Conservation (phyloP, 2,797 vertebrate species). For the Ambastaia sidthimunki region DNA sequence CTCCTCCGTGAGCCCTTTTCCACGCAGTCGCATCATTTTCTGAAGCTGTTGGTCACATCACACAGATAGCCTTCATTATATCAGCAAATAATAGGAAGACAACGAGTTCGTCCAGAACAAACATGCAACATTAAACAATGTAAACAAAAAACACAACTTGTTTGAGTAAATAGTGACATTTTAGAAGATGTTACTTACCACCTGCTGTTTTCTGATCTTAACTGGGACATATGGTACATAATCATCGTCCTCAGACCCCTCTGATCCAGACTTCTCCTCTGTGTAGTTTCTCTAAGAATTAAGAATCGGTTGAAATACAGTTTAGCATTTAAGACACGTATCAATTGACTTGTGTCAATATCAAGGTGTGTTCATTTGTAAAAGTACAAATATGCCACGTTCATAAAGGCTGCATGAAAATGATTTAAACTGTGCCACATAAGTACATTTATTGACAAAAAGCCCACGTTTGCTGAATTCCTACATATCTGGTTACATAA, state of each 20-base stretch:
- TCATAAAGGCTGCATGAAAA: background rate
- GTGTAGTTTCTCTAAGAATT: constrained; percentile 77
- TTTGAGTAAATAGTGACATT: background rate
- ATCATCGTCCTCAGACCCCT: constrained; percentile 78
- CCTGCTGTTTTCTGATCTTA: constrained; percentile 90
- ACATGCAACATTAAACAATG: background rate
- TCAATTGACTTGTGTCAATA: too few species aligned
- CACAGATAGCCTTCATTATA: background rate
- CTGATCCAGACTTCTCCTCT: constrained; percentile 71
- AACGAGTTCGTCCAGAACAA: background rate
- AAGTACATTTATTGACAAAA: background rate
- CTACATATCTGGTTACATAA: background rate
- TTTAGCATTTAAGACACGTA: background rate
- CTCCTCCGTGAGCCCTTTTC: constrained; percentile 88
- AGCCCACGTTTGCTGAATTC: background rate
- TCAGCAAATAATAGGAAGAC: background rate
- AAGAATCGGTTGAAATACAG: background rate
- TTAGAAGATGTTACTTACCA: constrained; percentile 74
- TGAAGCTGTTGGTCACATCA: constrained; percentile 78
- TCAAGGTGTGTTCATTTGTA: too few species aligned
- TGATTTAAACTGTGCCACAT: background rate
- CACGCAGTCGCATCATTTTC: constrained; percentile 90
- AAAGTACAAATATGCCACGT: background rate
- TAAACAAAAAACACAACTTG: background rate
- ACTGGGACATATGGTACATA: constrained; percentile 94